Evolutionary conservation across 2,113 vertebrate genomes (phyloP).

Genomic region (Nothocercus julius): DNA sequence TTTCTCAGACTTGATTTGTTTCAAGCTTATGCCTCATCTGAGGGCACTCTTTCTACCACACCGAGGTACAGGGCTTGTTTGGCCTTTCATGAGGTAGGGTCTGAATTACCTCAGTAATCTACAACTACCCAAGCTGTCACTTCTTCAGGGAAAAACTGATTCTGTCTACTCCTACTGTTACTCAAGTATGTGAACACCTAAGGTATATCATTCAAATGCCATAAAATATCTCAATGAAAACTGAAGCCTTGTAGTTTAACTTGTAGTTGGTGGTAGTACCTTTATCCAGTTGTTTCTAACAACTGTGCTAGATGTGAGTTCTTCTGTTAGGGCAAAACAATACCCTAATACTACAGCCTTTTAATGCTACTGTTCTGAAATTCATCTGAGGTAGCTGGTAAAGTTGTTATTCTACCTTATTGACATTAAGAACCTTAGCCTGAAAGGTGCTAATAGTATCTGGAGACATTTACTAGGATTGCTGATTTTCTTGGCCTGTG

Average conservation of each 20-base stretch:
- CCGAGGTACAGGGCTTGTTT: neutral
- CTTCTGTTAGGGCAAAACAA: neutral
- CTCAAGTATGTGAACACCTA: neutral
- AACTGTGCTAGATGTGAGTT: neutral
- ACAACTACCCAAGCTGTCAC: neutral
- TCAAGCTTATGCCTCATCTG: neutral
- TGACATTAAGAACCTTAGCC: too few species aligned
- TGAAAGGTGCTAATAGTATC: neutral
- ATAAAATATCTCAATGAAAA: neutral
- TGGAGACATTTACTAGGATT: neutral
- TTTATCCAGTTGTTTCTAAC: too few species aligned
- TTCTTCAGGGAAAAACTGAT: neutral
- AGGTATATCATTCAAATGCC: neutral
- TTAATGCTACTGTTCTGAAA: neutral
- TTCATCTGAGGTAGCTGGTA: neutral
- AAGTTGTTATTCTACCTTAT: accelerated
- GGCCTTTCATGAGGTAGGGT: neutral
- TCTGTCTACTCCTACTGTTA: neutral
- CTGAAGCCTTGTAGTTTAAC: neutral
- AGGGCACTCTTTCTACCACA: neutral
- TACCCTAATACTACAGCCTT: neutral
- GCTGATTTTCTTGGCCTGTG: neutral
- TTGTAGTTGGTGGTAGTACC: neutral
- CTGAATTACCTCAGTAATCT: neutral
- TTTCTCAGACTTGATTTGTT: slow-evolving; percentile 4